phyloP scores from a whole-genome alignment of 2,113 vertebrate genomes.

The Otolemur garnettii region DNA sequence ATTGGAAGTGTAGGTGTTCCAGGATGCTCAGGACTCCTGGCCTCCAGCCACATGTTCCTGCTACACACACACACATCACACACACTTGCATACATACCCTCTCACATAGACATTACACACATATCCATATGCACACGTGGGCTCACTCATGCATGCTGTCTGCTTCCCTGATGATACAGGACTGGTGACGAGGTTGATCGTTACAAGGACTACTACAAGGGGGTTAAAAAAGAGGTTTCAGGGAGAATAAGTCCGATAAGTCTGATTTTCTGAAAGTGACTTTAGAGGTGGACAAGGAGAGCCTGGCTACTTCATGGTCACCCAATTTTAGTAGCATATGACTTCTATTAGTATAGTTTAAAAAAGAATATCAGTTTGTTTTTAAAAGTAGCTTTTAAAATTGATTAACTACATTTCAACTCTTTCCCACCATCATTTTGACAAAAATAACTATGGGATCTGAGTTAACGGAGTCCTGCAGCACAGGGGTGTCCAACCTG shows the following conservation, averaged over 20 bases:
- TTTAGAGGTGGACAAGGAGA: background rate
- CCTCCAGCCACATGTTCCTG: background rate
- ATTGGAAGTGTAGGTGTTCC: fast-evolving
- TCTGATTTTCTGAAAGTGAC: background rate
- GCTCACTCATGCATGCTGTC: fast-evolving
- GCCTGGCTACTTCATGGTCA: background rate
- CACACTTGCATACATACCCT: fast-evolving
- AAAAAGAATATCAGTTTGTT: background rate
- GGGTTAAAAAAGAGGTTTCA: background rate
- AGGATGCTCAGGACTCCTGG: fast-evolving
- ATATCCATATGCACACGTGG: no score
- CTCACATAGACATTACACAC: fast-evolving
- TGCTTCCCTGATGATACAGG: background rate
- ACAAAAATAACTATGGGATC: background rate
- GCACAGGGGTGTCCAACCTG: no score
- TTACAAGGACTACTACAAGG: background rate
- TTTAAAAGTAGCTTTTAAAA: background rate
- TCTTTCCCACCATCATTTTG: background rate
- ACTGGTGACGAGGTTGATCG: background rate
- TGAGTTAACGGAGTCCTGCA: background rate
- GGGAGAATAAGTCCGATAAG: background rate
- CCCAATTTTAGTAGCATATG: background rate
- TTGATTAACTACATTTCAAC: background rate
- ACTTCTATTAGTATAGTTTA: background rate
- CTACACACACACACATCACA: fast-evolving